Evolutionary conservation across 1,140 invertebrate species (phyloP), one percentile per base, ranked within the genome.

Genomic region (Drosophila asahinai): DNA sequence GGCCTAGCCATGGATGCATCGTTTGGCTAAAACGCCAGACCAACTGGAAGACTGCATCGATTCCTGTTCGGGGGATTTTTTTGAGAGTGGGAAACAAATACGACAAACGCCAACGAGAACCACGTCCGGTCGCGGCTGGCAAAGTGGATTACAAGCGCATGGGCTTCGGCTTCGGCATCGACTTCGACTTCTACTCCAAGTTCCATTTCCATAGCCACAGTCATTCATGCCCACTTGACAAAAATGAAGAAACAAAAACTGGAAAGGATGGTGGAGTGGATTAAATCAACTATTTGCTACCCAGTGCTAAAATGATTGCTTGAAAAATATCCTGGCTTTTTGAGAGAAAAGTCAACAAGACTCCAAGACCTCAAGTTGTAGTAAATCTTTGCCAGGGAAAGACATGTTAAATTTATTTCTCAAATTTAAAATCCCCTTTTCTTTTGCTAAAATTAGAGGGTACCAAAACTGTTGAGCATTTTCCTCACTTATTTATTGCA

Each of bases 101-200:
- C 72, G 73, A 60, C 67, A 70, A 55, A 19, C 76, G 74, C 65
- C 74, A 78, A 78, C 76, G 65, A 79, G 77, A 79, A 79, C 54
- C 75, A 77, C 77, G 77, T 79, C 77, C 77, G 77, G 75, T 79
- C 62, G 72, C 62, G 72, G 57, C 27, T 57, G 19, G 76, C 38
- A 62, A 79, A 78, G 75, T 77, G 74, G 74, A 77, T 77, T 77
- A 77, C 74, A 77, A 67, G 74, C 66, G 67, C 67, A 38, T 73
- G 67, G 67, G 68, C 67, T 71, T 68, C n/a, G 22, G 27, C 40
- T 36, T 40, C n/a, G 22, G 17, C 40, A 36, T 40, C 58, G 8
- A 63, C 63, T 60, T 22, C 67, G 42, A 65, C 60, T 66, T 70
- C 22, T 47, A 73, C 25, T 60, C 33, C 30, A 33, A 73, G 27